Evolutionary conservation across 2,113 vertebrate genomes (phyloP), one percentile per base, ranked within the genome.

Genomic region (Seriola aureovittata): DNA sequence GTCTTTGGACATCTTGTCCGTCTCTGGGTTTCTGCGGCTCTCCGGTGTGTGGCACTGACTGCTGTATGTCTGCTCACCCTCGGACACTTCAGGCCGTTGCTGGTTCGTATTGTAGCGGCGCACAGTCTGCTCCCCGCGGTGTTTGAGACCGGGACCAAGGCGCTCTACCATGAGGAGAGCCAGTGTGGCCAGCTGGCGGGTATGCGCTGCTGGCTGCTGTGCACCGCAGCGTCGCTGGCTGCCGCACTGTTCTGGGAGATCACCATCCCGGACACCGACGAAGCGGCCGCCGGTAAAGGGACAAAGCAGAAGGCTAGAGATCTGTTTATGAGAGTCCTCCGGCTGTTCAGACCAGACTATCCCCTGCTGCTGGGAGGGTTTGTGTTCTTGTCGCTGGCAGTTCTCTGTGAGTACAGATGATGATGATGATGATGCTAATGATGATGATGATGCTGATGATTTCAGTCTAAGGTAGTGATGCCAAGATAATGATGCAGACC

Each of bases 241-340:
- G 92, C 90, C 4, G 93, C 93, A 4, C 75, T 94, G 25, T 95
- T 95, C 50, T 96, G 95, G 94, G 95, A 96, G 76, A 55, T 86
- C 40, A 84, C 65, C 19, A 13, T 94, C 62, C 93, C 93, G 54
- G 93, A 92, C 77, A 57, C 0, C 1, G 77, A 87, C 0, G 92
- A 85, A 5, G 81, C 68, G 4, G 80, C 4, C 0, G 54, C n/a
- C 10, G 85, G 73, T 0, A 79, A 89, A 59, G 0, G 86, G 34
- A 0, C 57, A 2, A 50, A 86, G 66, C 93, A 93, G 75, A 93
- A 86, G 71, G 0, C 85, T 0, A 77, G 89, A 4, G 91, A 75
- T 36, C 82, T 95, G 10, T 50, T 96, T 4, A 0, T 93, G 78
- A 94, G 93, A 40, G 93, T 97, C 23, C 0, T 97, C 2, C 23